Conservation (phyloP, 2,888 invertebrate species). For the Hyalella azteca region DNA sequence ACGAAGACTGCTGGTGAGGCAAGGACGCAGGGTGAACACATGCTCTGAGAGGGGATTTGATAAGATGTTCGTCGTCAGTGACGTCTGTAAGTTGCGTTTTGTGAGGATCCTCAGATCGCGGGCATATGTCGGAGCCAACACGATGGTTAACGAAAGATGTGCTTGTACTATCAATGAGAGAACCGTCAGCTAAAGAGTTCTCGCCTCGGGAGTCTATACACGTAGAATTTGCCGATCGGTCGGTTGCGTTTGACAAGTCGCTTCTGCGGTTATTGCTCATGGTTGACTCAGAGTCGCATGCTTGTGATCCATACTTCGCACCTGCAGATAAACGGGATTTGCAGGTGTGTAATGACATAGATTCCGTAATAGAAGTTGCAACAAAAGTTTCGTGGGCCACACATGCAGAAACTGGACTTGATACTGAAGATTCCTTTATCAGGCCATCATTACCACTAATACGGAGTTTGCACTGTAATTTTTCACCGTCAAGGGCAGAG, state of each 20-base stretch:
- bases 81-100: too few relatives aligned
- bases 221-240: background rate
- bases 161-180: background rate
- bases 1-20: background rate
- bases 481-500: background rate
- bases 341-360: conserved; percentile 2
- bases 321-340: background rate
- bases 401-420: too few relatives aligned
- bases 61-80: too few relatives aligned
- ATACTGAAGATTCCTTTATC: too few relatives aligned
- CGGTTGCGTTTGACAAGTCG: background rate
- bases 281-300: background rate
- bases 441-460: too few relatives aligned
- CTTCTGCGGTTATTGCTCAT: background rate
- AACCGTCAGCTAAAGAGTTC: background rate
- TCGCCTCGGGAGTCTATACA: conserved; percentile 4
- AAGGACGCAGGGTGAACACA: background rate
- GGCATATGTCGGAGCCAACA: too few relatives aligned
- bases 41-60: too few relatives aligned
- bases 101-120: too few relatives aligned
- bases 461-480: too few relatives aligned
- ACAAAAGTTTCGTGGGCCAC: background rate
- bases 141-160: conserved; percentile 20
- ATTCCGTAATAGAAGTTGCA: background rate
- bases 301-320: background rate